Evolutionary conservation across 2,888 invertebrate species (phyloP).

Genomic region (Tachina lurida): DNA sequence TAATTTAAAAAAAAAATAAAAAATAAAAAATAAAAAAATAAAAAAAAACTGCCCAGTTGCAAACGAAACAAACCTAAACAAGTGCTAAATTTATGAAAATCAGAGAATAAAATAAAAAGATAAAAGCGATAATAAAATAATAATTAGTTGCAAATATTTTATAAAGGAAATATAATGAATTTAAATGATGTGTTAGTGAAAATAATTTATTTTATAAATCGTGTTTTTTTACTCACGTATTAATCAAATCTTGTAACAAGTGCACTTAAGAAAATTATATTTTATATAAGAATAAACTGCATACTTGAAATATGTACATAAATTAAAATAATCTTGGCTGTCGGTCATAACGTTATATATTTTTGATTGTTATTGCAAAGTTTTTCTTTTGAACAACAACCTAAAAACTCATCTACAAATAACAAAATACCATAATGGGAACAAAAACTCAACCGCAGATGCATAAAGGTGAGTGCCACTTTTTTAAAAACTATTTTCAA

Average conservation of each 20-base stretch:
- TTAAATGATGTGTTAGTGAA: constrained; percentile 24
- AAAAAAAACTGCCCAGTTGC: constrained; percentile 20
- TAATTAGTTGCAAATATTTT: constrained; percentile 34
- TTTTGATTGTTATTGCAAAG: constrained; percentile 35
- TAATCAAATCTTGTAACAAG: constrained; percentile 50
- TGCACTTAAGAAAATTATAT: constrained; percentile 61
- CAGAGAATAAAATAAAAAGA: constrained; percentile 18
- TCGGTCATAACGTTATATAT: constrained; percentile 37
- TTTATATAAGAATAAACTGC: constrained; percentile 28
- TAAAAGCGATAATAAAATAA: constrained; percentile 24
- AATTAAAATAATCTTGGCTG: constrained; percentile 45
- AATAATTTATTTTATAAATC: constrained; percentile 35
- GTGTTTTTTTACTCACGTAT: constrained; percentile 27
- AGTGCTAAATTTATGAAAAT: constrained; percentile 62
- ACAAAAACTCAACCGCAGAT: constrained; percentile 81
- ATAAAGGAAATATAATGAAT: constrained; percentile 23
- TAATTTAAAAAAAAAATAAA: constrained; percentile 34
- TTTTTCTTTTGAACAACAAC: background rate
- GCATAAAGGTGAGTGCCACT: constrained; percentile 77
- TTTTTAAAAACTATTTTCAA: background rate
- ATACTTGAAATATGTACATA: background rate
- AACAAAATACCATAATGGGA: constrained; percentile 77
- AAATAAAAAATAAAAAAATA: constrained; percentile 56
- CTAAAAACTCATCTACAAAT: constrained; percentile 3
- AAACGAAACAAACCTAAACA: constrained; percentile 47